Evolutionary conservation across 2,797 vertebrate genomes (phyloP).

Genomic region (Tinamus major): DNA sequence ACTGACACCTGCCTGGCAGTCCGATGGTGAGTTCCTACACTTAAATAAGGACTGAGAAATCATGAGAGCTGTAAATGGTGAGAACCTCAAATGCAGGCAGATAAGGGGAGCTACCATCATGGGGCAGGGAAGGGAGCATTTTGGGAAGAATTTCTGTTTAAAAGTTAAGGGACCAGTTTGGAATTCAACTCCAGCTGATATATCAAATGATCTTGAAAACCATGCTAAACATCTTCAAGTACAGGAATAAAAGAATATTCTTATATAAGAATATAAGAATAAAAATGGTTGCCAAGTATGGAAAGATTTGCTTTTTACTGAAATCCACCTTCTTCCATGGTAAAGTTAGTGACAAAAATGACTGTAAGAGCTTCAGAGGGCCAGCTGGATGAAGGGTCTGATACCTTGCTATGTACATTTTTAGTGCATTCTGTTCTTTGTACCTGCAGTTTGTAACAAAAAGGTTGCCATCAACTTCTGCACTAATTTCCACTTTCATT

Average conservation of each 20-base stretch:
- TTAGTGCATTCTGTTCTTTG: neutral
- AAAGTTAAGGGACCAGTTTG: neutral
- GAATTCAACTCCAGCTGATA: neutral
- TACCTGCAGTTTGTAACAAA: neutral
- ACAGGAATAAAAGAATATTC: neutral
- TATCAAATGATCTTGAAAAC: neutral
- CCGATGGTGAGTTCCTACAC: neutral
- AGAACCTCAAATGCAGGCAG: rapidly evolving
- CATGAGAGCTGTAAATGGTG: rapidly evolving
- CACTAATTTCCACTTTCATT: neutral
- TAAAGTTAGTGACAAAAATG: neutral
- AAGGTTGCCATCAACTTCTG: neutral
- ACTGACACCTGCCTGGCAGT: neutral
- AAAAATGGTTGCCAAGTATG: neutral
- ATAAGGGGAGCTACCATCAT: neutral
- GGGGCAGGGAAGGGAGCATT: neutral
- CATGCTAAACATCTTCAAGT: neutral
- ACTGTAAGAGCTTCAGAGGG: neutral
- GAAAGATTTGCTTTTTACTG: neutral
- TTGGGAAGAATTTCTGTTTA: neutral
- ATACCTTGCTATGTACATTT: neutral
- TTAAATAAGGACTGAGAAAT: neutral
- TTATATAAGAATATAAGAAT: too few species aligned
- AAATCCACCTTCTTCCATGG: neutral
- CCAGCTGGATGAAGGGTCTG: neutral